phyloP scores from a whole-genome alignment of 2,888 invertebrate species.

The Nebria salina region DNA sequence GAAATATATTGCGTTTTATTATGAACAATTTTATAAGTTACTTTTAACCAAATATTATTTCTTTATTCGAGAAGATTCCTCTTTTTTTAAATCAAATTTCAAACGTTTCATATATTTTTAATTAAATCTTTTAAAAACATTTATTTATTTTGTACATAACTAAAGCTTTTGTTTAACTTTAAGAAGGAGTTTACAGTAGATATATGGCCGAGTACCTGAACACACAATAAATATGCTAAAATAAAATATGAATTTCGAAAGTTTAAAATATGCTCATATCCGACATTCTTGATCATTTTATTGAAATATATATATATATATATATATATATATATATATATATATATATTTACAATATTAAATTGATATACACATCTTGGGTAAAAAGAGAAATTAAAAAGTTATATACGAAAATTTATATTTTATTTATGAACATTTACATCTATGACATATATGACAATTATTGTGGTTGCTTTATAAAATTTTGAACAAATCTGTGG shows the following conservation, averaged over 20 bases:
- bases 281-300: not conserved
- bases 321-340: not conserved
- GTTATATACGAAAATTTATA: no score
- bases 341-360: not conserved
- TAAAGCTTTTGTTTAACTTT: not conserved
- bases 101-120: no score
- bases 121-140: not conserved
- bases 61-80: not conserved
- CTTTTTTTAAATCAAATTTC: no score
- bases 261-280: not conserved
- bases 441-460: no score
- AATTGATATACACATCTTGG: no score
- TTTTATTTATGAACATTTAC: no score
- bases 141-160: not conserved
- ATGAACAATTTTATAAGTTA: conserved; percentile 5
- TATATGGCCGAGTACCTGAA: not conserved
- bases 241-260: not conserved
- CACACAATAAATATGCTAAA: not conserved
- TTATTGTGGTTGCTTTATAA: no score
- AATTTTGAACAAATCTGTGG: no score
- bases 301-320: not conserved
- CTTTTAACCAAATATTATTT: not conserved
- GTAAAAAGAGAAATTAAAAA: no score
- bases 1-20: conserved; percentile 35
- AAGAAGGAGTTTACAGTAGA: not conserved